Base-by-base conservation (phyloP, 1,140 invertebrate genomes). In the Radopholus similis region DNA sequence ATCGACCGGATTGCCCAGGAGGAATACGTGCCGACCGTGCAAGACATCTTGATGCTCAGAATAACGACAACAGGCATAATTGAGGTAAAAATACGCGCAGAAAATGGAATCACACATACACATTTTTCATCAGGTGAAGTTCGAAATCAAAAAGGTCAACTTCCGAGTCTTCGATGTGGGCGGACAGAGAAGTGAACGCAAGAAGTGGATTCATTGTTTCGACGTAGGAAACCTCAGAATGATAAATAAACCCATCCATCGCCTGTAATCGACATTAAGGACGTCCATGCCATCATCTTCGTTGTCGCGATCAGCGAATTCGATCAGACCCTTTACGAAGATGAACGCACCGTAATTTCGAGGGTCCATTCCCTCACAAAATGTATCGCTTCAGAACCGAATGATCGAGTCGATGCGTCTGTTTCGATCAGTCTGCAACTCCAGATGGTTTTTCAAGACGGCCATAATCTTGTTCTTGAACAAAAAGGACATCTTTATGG, bases 151-250 rank as follows among this genome's bases (percentile, higher is more conserved):
- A 49, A 49, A 49, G 15, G 59, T 62, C 21, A 62, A 62, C 32
- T 62, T 62, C 49, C 59, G 78, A 59, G 69, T 81, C 35, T 83
- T 83, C 68, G 79, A 81, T 57, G 78, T 81, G 28, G 79, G 79
- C 54, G 79, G 79, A 18, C 81, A 81, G 55, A 66, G 92, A 80
- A 97, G 94, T 54, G 96, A 99, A 86, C 87, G 96, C 83, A 99
- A 98, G 87, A 99, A 99, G 86, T 99, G 93, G 68, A 95, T 95
- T 78, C 92, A 95, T 83, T 95, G 92, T 86, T 95, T 95, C 83
- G 92, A 62, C 40, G 59, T 62, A 23, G 28, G 32, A 49, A 30
- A n/a, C 13, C 21, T n/a, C 6, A 21, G n/a, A n/a, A n/a, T n/a
- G n/a, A n/a, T 4, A 47, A 47, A 47, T 47, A 4, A 2, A 47